phyloP scores from a whole-genome alignment of 2,888 invertebrate species.

The Muscina levida region DNA sequence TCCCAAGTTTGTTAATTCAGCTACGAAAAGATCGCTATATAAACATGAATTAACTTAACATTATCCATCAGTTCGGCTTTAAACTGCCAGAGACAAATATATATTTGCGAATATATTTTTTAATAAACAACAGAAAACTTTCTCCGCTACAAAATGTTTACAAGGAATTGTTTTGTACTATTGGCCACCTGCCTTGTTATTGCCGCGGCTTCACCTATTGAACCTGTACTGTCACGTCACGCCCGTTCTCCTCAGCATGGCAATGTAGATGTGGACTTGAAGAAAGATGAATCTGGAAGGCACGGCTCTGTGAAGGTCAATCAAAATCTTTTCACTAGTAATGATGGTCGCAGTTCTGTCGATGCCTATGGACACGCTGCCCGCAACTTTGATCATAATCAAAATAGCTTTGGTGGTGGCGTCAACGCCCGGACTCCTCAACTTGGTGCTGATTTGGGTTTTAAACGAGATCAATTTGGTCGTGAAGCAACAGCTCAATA shows the following conservation, averaged over 20 bases:
- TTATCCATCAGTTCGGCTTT: too few relatives aligned
- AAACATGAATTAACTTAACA: too few relatives aligned
- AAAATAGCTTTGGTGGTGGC: slow-evolving; percentile 43
- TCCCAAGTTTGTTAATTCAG: too few relatives aligned
- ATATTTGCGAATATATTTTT: too few relatives aligned
- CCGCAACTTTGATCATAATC: slow-evolving; percentile 42
- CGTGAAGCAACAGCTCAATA: slow-evolving; percentile 47
- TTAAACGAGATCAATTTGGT: slow-evolving; percentile 3
- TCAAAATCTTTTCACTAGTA: slow-evolving; percentile 50
- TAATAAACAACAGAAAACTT: too few relatives aligned
- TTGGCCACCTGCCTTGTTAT: neutral
- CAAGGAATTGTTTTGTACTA: slow-evolving; percentile 10
- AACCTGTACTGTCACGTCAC: neutral
- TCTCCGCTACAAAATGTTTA: slow-evolving; percentile 36
- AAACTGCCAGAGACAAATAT: too few relatives aligned
- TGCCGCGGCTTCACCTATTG: neutral
- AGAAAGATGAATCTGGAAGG: slow-evolving; percentile 42
- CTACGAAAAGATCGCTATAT: too few relatives aligned
- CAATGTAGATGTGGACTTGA: slow-evolving; percentile 17
- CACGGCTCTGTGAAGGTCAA: slow-evolving; percentile 31
- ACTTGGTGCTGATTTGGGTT: slow-evolving; percentile 24
- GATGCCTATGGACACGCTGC: slow-evolving; percentile 56
- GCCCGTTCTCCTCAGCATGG: slow-evolving; percentile 57
- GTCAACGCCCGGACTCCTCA: too few relatives aligned
- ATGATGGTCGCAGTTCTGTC: slow-evolving; percentile 38